Conservation (phyloP, 2,888 invertebrate genomes). For the Pachycephus smyrnensis region DNA sequence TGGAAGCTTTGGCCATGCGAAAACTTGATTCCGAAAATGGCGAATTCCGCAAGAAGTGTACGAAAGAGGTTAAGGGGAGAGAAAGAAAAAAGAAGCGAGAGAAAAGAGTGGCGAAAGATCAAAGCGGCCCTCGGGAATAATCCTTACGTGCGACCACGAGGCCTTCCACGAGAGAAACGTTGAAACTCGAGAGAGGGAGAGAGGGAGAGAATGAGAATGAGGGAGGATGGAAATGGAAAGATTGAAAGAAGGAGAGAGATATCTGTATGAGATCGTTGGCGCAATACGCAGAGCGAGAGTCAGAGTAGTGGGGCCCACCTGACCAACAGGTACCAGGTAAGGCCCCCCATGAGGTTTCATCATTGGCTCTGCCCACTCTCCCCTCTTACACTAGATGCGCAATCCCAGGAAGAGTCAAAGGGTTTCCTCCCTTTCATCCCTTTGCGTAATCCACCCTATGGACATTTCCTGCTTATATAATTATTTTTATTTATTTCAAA, state of each 20-base stretch:
- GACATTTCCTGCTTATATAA: background rate
- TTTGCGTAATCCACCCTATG: background rate
- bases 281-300: background rate
- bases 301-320: slow-evolving; percentile 53
- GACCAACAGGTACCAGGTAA: slow-evolving; percentile 58
- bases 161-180: slow-evolving; percentile 4
- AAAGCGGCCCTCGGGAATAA: slow-evolving; percentile 47
- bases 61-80: slow-evolving; percentile 35
- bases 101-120: slow-evolving; percentile 41
- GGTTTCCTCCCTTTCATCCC: slow-evolving; percentile 36
- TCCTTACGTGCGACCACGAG: slow-evolving; percentile 38
- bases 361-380: slow-evolving; percentile 57
- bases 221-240: slow-evolving; percentile 12
- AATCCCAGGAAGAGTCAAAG: slow-evolving; percentile 31
- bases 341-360: slow-evolving; percentile 53
- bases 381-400: slow-evolving; percentile 29
- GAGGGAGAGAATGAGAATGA: slow-evolving; percentile 18
- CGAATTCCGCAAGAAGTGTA: background rate
- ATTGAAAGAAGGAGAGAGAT: slow-evolving; percentile 19
- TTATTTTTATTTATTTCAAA: background rate
- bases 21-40: slow-evolving; percentile 14
- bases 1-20: background rate
- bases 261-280: background rate
- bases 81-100: background rate
- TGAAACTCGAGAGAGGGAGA: slow-evolving; percentile 22